Evolutionary conservation across 2,797 vertebrate genomes (phyloP), one percentile per base, ranked within the genome.

Genomic region (Arremon aurantiirostris): DNA sequence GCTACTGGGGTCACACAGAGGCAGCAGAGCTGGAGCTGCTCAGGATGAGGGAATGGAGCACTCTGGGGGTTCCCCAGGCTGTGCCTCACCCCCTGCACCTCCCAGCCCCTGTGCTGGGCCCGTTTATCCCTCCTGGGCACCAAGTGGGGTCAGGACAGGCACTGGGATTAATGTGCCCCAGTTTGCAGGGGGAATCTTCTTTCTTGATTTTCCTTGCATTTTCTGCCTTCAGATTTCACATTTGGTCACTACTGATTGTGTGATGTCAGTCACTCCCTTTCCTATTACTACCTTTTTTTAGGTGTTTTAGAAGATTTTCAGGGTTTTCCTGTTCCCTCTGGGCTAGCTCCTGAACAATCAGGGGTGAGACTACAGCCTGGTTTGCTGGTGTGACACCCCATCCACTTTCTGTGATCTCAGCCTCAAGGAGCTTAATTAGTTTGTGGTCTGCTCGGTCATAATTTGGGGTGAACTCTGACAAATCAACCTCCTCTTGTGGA

Each of bases 111-210:
- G 1, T 16, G 21, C 52, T 11, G 7, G 20, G 30, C 57, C 50
- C 0, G 0, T 34, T 68, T 35, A 14, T 53, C 26, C 50, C 24
- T 81, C 44, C 23, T 2, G 28, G 42, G 12, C 8, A 47, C 34
- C 39, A 4, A 12, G 19, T 0, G 0, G 11, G 32, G 2, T 27
- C 0, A 0, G 9, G 35, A 14, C 63, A 32, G 50, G 23, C 24
- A 0, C 1, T 0, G 2, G 13, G 13, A 21, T n/a, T 34, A 21
- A 12, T 1, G 3, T 3, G 13, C 32, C 59, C 47, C 34, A 3
- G 18, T 15, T 13, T 5, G 1, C 28, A 14, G 11, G 23, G 10
- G 8, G 12, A 44, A 46, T 6, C 30, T 13, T 26, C 26, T 66
- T 27, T 1, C 50, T 27, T 28, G 6, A n/a, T 70, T 56, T 44